These are phyloP conservation scores for Lutjanus campechanus DNA, from an alignment of 2,797 vertebrate species.

Conservation along the genomic window DNA sequence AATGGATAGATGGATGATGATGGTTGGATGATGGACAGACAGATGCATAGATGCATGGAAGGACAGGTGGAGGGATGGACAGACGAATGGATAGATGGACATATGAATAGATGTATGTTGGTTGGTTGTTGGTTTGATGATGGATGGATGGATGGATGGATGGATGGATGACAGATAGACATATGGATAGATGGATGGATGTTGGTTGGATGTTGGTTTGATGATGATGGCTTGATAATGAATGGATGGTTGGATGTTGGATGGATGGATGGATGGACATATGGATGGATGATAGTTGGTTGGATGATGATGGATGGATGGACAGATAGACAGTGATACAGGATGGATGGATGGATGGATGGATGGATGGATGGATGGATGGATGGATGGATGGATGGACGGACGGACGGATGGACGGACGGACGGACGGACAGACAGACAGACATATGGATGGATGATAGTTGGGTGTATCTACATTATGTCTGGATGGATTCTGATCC, in stretches of 20 bases:
- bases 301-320: not conserved
- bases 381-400: not conserved
- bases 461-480: not conserved
- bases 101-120: too few species aligned
- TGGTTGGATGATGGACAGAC: not conserved
- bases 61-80: not conserved
- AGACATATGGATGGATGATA: too few species aligned
- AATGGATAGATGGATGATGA: not conserved
- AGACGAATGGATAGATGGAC: too few species aligned
- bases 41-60: not conserved
- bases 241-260: not conserved
- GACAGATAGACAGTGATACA: not conserved
- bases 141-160: not conserved
- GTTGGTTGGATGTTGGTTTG: not conserved
- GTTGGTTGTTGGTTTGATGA: not conserved
- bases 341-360: not conserved
- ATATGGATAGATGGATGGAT: not conserved
- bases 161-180: too few species aligned
- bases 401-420: not conserved
- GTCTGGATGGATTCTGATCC: not conserved
- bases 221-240: not conserved
- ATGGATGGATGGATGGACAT: not conserved
- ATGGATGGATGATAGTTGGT: not conserved
- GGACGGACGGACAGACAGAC: not conserved
- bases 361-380: not conserved